Evolutionary conservation across 2,888 invertebrate genomes (phyloP), one percentile per base, ranked within the genome.

Genomic region (Merodon equestris): DNA sequence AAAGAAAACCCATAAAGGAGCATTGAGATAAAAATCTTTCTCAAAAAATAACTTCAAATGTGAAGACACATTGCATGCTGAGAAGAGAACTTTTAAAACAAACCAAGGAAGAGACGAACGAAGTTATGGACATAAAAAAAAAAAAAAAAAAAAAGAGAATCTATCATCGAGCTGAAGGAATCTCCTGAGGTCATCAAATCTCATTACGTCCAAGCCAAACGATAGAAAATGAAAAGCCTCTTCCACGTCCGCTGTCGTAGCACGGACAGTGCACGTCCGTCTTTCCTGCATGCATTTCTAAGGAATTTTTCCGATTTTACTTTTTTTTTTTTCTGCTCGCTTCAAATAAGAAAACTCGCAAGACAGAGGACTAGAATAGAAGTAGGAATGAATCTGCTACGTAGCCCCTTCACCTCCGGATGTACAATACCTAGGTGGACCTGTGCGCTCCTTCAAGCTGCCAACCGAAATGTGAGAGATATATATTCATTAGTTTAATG

Each of bases 401-500:
- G 10, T 27, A 50, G 7, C 7, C 3, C 27, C 7, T 27, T 27
- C 3, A 27, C 27, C 27, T 27, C 27, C 27, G 2, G 3, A 4
- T 4, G 27, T 27, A 27, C 7, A 27, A 27, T 27, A 7, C 27
- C 27, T 27, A 27, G 3, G 27, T 4, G 7, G 7, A 14, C 42
- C 54, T 58, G 50, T 70, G 58, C 58, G 56, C 44, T 44, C 74
- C 56, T 56, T 74, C 68, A 60, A 74, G 45, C 58, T 73, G 70
- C 74, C 79, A 74, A 70, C 74, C 68, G 17, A 79, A 79, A 70
- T 75, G 58, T 50, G 56, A 71, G 47, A 70, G 71, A 81, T 70
- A 81, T 75, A 75, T 75, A 81, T 81, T 81, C 81, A 81, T 81
- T 81, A 81, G 81, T 74, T 81, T 81, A 81, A 81, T 81, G 81